Evolutionary conservation across 1,140 invertebrate species (phyloP).

Genomic region (Anthonomus grandis): DNA sequence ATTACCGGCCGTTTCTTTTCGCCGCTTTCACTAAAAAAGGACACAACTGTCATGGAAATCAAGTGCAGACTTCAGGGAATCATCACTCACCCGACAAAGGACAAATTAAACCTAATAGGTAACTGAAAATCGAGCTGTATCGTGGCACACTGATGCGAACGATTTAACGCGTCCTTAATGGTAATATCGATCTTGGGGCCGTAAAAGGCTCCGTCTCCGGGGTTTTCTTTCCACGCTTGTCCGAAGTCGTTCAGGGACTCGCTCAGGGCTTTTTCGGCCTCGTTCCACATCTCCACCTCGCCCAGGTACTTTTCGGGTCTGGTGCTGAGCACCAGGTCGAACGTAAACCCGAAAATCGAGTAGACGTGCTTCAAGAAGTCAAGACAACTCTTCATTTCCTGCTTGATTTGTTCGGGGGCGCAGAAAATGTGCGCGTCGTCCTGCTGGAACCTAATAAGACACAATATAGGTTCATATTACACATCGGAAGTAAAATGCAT

Average conservation of each 20-base stretch:
- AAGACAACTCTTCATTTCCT: conserved; percentile 80
- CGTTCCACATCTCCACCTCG: conserved; percentile 86
- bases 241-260: conserved; percentile 87
- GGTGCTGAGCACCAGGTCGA: conserved; percentile 88
- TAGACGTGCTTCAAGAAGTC: conserved; percentile 90
- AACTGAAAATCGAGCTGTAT: conserved; percentile 99
- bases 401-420: conserved; percentile 80
- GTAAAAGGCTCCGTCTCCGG: conserved; percentile 97
- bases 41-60: too few relatives aligned
- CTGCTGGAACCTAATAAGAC: conserved; percentile 91
- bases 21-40: conserved; percentile 68
- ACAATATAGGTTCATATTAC: too few relatives aligned
- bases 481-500: too few relatives aligned
- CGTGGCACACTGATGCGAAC: conserved; percentile 93
- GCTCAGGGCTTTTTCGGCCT: conserved; percentile 83
- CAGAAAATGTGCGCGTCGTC: conserved; percentile 99
- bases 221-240: conserved; percentile 83
- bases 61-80: not conserved
- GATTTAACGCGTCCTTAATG: conserved; percentile 87
- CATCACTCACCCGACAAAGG: conserved; percentile 69
- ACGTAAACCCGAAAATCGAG: conserved; percentile 91
- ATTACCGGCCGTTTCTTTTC: conserved; percentile 94
- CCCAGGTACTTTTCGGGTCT: conserved; percentile 95
- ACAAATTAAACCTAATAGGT: conserved; percentile 86
- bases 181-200: conserved; percentile 99